These are phyloP conservation scores for Apostichopus parvimensis DNA, from an alignment of 35 echinoderm and acorn worm genomes.

Conservation along the genomic window DNA sequence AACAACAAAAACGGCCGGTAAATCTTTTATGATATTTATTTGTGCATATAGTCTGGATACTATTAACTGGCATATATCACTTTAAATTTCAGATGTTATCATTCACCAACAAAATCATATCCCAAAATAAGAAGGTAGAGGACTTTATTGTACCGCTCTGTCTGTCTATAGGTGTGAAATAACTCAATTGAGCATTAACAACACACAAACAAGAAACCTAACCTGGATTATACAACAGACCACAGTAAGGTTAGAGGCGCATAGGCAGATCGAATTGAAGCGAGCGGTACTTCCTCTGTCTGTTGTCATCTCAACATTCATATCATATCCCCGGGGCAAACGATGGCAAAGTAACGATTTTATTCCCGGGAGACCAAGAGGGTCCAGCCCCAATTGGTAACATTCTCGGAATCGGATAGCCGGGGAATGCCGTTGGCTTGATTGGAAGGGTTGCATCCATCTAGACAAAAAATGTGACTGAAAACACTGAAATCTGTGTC, in stretches of 20 bases:
- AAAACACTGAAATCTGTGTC: slow-evolving; percentile 3
- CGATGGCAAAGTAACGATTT: neutral
- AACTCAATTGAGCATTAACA: slow-evolving; percentile 30
- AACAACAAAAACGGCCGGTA: no score
- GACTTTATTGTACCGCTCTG: neutral
- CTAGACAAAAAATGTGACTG: neutral
- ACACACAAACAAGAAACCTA: slow-evolving; percentile 47
- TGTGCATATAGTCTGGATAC: no score
- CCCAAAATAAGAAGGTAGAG: neutral
- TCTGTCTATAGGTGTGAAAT: slow-evolving; percentile 26
- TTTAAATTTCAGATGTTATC: slow-evolving; percentile 31
- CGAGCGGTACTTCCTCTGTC: neutral
- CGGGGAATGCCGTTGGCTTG: neutral
- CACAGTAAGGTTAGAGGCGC: slow-evolving; percentile 5
- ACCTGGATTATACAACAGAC: slow-evolving; percentile 12
- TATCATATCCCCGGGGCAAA: neutral
- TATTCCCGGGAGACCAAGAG: neutral
- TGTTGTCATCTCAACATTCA: slow-evolving; percentile 42
- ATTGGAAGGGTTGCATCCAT: neutral
- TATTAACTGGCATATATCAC: neutral
- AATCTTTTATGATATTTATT: no score
- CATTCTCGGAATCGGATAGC: slow-evolving; percentile 7
- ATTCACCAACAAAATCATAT: neutral
- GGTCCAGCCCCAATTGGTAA: neutral
- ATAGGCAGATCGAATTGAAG: neutral